Base-by-base conservation (phyloP, 2,888 invertebrate species). In the Uloborus plumipes region DNA sequence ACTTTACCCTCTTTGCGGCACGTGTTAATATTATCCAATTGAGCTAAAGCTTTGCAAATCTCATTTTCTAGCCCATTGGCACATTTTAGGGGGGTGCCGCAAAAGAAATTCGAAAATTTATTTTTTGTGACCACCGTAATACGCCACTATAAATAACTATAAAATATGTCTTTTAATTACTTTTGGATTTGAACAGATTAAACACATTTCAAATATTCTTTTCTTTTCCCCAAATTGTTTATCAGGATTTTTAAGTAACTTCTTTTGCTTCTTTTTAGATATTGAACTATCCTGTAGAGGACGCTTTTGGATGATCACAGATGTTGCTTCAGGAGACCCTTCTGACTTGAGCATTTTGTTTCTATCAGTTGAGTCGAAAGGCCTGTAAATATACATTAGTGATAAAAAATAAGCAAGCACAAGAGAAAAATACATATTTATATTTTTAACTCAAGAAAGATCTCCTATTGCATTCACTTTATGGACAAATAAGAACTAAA, bases 201-300 rank as follows among this genome's bases (percentile, higher is more conserved):
- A n/a, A 74, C 86, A 86, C 4, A 51, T 83, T 14, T 74, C 75
- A 76, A 84, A 84, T 14, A 31, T 65, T 51, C 69, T 49, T 51
- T 84, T 83, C 47, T 75, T 72, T 31, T 26, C 49, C 18, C 53
- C 72, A 76, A 84, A 76, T 47, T 81, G 88, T 85, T 93, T 94
- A 82, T 91, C 91, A 18, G 95, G 95, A 86, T 94, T 92, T 85
- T 94, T 91, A 82, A 93, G 91, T 84, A 95, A 89, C 88, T 94
- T 95, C 89, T 97, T 97, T 92, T 96, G 93, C 88, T 93, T 93
- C 87, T 96, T 96, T 76, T 94, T 92, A 9, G 96, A 96, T 51
- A 90, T 22, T 14, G 64, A 53, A 61, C 61, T 53, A 71, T 73
- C 71, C 50, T 20, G 39, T 7, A 59, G 51, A 11, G 49, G n/a